phyloP scores from a whole-genome alignment of 2,797 vertebrate species.

The Dromococcyx pavoninus region DNA sequence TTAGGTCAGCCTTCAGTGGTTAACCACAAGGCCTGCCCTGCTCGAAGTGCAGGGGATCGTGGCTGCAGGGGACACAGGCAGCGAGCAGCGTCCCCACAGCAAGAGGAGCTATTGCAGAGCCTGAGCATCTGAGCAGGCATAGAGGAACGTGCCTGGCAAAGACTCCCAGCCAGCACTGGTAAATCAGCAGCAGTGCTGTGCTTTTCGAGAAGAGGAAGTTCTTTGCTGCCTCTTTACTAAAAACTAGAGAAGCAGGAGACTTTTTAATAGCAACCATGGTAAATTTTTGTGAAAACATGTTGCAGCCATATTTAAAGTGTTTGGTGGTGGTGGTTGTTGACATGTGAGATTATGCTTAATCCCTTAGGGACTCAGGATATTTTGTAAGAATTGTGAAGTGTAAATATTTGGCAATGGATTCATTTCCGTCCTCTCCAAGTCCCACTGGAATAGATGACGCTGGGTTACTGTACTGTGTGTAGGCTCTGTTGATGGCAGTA shows the following conservation, averaged over 20 bases:
- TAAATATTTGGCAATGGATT: slow-evolving; percentile 71
- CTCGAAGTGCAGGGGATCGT: rapidly evolving
- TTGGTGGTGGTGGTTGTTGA: slow-evolving; percentile 50
- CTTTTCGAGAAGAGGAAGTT: background rate
- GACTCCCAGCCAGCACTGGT: background rate
- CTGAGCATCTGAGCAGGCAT: background rate
- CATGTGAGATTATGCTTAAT: slow-evolving; percentile 63
- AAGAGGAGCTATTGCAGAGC: background rate
- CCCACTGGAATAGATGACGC: slow-evolving; percentile 31
- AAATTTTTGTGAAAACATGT: slow-evolving; percentile 31
- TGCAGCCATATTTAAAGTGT: slow-evolving; percentile 52
- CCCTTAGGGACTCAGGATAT: slow-evolving; percentile 45
- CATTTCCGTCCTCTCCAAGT: background rate
- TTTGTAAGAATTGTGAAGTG: slow-evolving; percentile 68
- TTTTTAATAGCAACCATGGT: background rate
- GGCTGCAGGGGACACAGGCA: background rate
- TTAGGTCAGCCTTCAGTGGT: background rate
- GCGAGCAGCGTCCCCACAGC: background rate
- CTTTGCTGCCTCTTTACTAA: background rate
- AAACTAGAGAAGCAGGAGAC: background rate
- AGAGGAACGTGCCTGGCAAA: background rate
- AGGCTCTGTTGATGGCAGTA: slow-evolving; percentile 26
- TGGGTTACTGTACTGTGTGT: background rate
- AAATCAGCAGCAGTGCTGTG: background rate
- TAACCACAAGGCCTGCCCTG: too few relatives aligned